Evolutionary conservation across 1,140 invertebrate genomes (phyloP).

Genomic region (Carcinoscorpius rotundicauda): DNA sequence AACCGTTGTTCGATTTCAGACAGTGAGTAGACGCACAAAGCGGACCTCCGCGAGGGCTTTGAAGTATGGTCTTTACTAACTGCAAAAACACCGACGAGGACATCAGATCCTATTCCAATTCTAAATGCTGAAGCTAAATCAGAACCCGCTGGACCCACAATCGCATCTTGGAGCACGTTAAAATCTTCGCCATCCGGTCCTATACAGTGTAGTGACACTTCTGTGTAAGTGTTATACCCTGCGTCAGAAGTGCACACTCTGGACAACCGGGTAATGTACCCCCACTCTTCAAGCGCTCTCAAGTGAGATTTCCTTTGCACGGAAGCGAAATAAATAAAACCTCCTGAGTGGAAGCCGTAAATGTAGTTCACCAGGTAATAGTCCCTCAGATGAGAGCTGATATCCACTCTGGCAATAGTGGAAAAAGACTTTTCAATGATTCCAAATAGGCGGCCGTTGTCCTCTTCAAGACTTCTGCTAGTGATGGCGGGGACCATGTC

Average conservation of each 20-base stretch:
- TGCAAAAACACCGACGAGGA: constrained; percentile 72
- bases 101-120: constrained; percentile 56
- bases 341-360: constrained; percentile 87
- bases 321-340: constrained; percentile 89
- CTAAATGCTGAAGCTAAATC: constrained; percentile 66
- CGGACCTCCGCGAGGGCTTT: constrained; percentile 59
- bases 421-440: constrained; percentile 69
- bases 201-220: constrained; percentile 78
- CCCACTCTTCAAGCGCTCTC: constrained; percentile 68
- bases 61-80: constrained; percentile 67
- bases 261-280: constrained; percentile 77
- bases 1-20: constrained; percentile 83
- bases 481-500: constrained; percentile 88
- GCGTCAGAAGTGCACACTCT: constrained; percentile 86
- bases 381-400: constrained; percentile 69
- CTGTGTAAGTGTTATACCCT: constrained; percentile 85
- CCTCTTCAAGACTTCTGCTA: constrained; percentile 50
- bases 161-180: constrained; percentile 83
- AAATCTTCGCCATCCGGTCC: constrained; percentile 51
- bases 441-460: constrained; percentile 50
- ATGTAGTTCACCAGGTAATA: constrained; percentile 90
- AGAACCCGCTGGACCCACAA: constrained; percentile 61
- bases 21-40: constrained; percentile 50
- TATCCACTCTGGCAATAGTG: constrained; percentile 77
- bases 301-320: constrained; percentile 86